Percentiles rank a stretch among this genome's conserved stretches.
Conservation (phyloP, 2,888 invertebrate genomes). For the Sthenelais limicola region DNA sequence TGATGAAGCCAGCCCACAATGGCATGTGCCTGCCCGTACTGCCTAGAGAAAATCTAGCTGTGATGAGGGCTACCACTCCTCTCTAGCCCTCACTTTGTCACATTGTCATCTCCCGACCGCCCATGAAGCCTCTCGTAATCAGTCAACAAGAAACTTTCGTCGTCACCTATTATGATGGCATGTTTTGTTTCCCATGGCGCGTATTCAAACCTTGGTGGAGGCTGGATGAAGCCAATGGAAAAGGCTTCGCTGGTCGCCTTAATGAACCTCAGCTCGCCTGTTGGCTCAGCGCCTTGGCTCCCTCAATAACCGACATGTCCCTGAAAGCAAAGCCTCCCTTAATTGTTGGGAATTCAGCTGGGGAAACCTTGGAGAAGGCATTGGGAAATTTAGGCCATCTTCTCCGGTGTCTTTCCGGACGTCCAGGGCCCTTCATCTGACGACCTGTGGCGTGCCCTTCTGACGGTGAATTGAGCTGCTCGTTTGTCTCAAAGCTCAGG, state of each 20-base stretch:
- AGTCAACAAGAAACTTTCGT: slow-evolving; percentile 35
- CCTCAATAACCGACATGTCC: too few species aligned
- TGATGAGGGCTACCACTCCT: slow-evolving; percentile 22
- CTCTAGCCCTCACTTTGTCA: slow-evolving; percentile 33
- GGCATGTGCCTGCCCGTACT: slow-evolving; percentile 22
- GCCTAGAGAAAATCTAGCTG: slow-evolving; percentile 16
- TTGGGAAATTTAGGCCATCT: too few species aligned
- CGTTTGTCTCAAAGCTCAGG: too few species aligned
- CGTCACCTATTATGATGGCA: slow-evolving; percentile 25
- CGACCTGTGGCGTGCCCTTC: too few species aligned
- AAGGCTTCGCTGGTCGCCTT: slow-evolving; percentile 10
- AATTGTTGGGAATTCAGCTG: too few species aligned
- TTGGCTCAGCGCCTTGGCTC: slow-evolving; percentile 7
- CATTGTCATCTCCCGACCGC: slow-evolving; percentile 30
- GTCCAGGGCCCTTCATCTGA: slow-evolving; percentile 10
- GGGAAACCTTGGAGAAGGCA: too few species aligned
- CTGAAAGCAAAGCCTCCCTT: too few species aligned
- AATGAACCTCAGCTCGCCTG: slow-evolving; percentile 17
- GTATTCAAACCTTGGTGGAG: too few species aligned
- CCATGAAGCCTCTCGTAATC: slow-evolving; percentile 23
- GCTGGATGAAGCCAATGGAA: slow-evolving; percentile 20
- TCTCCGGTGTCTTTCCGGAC: background rate
- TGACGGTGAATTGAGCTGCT: too few species aligned
- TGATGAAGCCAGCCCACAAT: slow-evolving; percentile 28
- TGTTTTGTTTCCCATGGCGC: slow-evolving; percentile 20